Base-by-base conservation (phyloP, 1,140 invertebrate genomes). In the Drosophila prosaltans region DNA sequence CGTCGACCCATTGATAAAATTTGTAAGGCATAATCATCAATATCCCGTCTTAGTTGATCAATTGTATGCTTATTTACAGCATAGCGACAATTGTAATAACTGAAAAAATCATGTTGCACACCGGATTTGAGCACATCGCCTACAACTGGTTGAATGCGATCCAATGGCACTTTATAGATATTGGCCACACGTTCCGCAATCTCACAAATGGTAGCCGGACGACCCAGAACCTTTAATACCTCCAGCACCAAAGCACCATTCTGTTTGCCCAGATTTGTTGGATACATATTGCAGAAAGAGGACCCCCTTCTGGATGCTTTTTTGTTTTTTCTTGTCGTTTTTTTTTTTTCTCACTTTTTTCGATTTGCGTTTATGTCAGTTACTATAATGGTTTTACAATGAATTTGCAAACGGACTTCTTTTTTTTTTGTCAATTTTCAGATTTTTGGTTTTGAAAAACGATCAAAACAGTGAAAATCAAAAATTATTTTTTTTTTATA, bases 161-260 rank as follows among this genome's bases (percentile, higher is more conserved):
- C 55, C 30, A 74, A 45, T 1, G 75, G 74, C 24, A 85, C 57
- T 8, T 75, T 72, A 55, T 85, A 86, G 30, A 88, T 74, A 7
- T 82, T 65, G 5, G 82, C 64, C n/a, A 86, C 76, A 9, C 82
- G 64, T 16, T 73, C 59, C 1, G 83, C 71, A 26, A 86, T 66
- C 65, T 88, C 82, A 30, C 65, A 60, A 21, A 81, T 75, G 32
- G 64, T 82, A 16, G 75, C 83, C 21, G 82, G 82, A 43, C 83
- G 83, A 32, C 83, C 83, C 36, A 86, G 32, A 9, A 86, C 82
- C 68, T 88, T 78, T 2, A 86, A 55, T 7, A 82, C 80, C 61
- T 86, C 82, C 40, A 86, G 66, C 21, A 86, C 82, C 16, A 88
- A 55, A 24, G 82, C 82, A 6, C 82, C 79, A 40, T 82, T 86